Conservation (phyloP, 1,140 invertebrate genomes). For the Musca vetustissima region DNA sequence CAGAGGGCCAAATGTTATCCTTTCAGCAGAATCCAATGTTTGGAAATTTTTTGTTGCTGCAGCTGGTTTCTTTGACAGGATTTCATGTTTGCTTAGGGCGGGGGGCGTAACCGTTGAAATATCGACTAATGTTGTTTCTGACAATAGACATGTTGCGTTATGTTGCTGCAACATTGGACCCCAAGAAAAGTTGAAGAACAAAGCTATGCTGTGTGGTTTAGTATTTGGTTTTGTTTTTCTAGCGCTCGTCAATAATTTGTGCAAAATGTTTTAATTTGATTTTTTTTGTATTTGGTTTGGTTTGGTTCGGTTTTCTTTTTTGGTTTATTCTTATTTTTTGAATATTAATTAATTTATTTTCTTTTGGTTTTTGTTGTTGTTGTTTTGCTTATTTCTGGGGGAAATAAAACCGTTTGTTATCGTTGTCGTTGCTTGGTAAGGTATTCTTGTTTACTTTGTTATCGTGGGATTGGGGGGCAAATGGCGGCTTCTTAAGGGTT, state of each 20-base stretch:
- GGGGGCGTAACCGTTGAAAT: too few species aligned
- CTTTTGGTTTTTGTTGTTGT: too few species aligned
- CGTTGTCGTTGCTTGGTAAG: too few species aligned
- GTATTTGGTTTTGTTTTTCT: too few species aligned
- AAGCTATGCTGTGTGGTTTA: too few species aligned
- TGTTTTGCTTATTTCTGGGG: too few species aligned
- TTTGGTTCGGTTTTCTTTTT: not conserved
- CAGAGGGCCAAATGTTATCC: conserved; percentile 10
- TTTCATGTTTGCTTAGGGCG: not conserved
- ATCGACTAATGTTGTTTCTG: not conserved
- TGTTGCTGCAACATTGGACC: conserved; percentile 23
- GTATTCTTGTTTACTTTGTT: too few species aligned
- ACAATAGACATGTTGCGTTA: conserved; percentile 2
- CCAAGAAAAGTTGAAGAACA: not conserved
- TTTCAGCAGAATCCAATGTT: not conserved
- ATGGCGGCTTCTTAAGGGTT: too few species aligned
- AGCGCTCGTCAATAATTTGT: too few species aligned
- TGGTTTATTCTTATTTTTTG: not conserved
- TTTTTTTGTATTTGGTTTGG: not conserved
- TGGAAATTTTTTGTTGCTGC: not conserved
- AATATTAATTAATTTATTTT: too few species aligned
- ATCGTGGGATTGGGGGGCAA: too few species aligned
- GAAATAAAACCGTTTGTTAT: too few species aligned
- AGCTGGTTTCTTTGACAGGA: not conserved
- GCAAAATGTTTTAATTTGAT: not conserved